These are phyloP conservation scores for Gnathonemus longibarbis DNA, from an alignment of 2,113 vertebrate genomes.

Conservation along the genomic window DNA sequence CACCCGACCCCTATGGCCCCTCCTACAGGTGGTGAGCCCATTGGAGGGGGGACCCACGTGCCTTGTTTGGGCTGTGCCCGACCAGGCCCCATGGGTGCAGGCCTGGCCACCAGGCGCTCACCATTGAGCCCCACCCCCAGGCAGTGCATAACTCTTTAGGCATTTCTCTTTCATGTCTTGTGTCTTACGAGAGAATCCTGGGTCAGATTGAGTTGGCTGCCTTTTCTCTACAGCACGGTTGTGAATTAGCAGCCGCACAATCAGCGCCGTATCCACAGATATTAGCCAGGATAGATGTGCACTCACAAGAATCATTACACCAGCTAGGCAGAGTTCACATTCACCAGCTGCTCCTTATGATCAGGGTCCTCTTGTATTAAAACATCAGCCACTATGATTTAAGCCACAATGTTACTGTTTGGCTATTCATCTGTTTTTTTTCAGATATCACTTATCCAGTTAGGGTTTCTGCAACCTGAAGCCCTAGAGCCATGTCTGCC, in stretches of 20 bases:
- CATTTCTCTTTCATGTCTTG: background rate
- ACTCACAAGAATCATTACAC: background rate
- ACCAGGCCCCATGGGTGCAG: too few species aligned
- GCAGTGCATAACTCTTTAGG: too few species aligned
- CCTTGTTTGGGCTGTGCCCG: too few species aligned
- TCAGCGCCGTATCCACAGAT: background rate
- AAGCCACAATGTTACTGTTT: background rate
- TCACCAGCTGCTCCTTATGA: background rate
- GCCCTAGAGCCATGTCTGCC: too few species aligned
- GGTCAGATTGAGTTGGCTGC: background rate
- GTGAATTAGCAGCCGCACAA: background rate
- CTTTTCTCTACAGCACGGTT: background rate
- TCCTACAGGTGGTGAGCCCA: too few species aligned
- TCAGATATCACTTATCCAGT: background rate
- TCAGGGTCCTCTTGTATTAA: background rate
- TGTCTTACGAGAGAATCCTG: background rate
- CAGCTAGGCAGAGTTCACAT: background rate
- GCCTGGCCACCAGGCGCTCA: too few species aligned
- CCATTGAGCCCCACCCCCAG: too few species aligned
- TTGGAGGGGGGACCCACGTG: too few species aligned
- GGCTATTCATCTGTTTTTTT: background rate
- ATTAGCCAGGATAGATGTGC: background rate
- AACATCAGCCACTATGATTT: background rate
- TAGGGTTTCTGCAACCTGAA: background rate
- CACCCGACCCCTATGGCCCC: too few species aligned